Conservation (phyloP, 2,888 invertebrate genomes). For the Hirtodrosophila confusa region DNA sequence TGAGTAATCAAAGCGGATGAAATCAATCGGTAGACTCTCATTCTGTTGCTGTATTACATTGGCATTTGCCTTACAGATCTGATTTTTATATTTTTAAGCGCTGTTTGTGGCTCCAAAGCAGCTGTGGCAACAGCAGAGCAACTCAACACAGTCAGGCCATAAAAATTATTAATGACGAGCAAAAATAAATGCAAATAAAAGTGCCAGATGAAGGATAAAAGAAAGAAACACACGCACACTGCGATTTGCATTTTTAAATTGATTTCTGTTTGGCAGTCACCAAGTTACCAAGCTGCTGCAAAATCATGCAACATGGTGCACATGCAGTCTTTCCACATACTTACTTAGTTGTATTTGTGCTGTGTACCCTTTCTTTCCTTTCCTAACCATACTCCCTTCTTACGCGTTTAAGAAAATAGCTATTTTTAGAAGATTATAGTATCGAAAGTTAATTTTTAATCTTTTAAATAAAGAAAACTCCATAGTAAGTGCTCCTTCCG, state of each 20-base stretch:
- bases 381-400: too few relatives aligned
- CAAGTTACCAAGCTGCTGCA: slow-evolving; percentile 3
- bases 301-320: slow-evolving; percentile 2
- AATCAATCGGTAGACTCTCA: too few relatives aligned
- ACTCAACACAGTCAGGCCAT: slow-evolving; percentile 41
- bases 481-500: too few relatives aligned
- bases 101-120: slow-evolving; percentile 36
- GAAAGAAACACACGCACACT: not conserved
- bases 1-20: too few relatives aligned
- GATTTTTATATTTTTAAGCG: slow-evolving; percentile 22
- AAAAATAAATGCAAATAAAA: slow-evolving; percentile 34
- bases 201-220: slow-evolving; percentile 12
- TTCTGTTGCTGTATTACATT: too few relatives aligned
- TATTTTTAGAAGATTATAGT: too few relatives aligned
- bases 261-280: slow-evolving; percentile 46
- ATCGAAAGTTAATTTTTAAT: too few relatives aligned
- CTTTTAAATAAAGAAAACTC: too few relatives aligned
- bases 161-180: slow-evolving; percentile 55
- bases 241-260: slow-evolving; percentile 55
- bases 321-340: not conserved
- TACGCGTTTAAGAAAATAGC: too few relatives aligned
- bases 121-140: slow-evolving; percentile 29
- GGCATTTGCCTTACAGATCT: too few relatives aligned
- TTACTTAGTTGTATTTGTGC: too few relatives aligned
- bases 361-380: too few relatives aligned